A percentile compares a stretch with the other conserved stretches of the same genome.
Evolutionary conservation across 2,888 invertebrate species (phyloP).

Genomic region (Ornithoptera alexandrae): DNA sequence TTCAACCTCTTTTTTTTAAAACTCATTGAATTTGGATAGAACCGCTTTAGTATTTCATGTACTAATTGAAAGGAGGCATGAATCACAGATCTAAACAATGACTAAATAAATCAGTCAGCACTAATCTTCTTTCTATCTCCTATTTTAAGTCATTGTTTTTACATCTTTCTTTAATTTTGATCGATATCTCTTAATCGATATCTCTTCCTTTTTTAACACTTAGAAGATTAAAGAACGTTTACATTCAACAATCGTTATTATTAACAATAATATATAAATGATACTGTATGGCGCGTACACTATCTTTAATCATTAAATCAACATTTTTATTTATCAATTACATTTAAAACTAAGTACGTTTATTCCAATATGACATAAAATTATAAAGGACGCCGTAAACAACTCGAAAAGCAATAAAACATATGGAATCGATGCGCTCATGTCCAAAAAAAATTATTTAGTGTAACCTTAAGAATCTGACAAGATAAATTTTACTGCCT

Average conservation of each 20-base stretch:
- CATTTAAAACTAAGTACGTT: conserved; percentile 5
- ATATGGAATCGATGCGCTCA: not conserved
- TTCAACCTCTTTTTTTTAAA: too few relatives aligned
- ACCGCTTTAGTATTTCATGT: too few relatives aligned
- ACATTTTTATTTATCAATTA: conserved; percentile 11
- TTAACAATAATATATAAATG: not conserved
- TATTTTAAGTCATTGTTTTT: too few relatives aligned
- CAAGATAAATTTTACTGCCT: conserved; percentile 25
- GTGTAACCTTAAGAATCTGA: conserved; percentile 22
- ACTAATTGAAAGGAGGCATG: too few relatives aligned
- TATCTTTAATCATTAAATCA: not conserved
- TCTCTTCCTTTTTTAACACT: not conserved
- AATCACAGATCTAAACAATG: too few relatives aligned
- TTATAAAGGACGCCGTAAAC: conserved; percentile 20
- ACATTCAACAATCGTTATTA: not conserved
- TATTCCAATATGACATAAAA: conserved; percentile 7
- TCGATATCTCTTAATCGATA: too few relatives aligned
- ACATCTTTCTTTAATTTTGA: too few relatives aligned
- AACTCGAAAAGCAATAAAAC: conserved; percentile 13
- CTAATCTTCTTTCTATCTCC: too few relatives aligned
- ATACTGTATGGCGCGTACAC: not conserved
- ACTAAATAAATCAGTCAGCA: too few relatives aligned
- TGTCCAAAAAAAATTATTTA: conserved; percentile 22
- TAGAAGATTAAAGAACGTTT: not conserved
- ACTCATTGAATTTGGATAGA: too few relatives aligned